Percentiles rank a stretch among this genome's conserved stretches.
Conservation (phyloP, 2,113 vertebrate species). For the Heloderma charlesbogerti region DNA sequence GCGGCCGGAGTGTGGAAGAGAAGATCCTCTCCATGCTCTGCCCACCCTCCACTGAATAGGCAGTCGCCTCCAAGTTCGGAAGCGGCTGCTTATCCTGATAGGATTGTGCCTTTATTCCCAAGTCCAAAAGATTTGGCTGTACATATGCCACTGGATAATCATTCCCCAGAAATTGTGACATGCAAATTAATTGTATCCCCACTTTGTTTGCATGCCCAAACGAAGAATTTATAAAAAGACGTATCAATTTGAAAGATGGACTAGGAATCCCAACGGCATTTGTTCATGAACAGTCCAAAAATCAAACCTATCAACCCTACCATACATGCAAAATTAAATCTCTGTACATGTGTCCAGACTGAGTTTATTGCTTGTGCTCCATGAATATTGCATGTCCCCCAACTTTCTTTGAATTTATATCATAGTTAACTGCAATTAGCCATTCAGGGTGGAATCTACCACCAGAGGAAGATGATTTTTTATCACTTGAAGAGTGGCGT, state of each 20-base stretch:
- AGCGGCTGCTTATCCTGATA: too few relatives aligned
- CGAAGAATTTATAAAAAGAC: neutral
- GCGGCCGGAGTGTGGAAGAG: too few relatives aligned
- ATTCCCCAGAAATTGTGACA: neutral
- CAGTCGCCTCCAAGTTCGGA: too few relatives aligned
- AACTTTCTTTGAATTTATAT: neutral
- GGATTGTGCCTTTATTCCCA: neutral
- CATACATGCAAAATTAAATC: neutral
- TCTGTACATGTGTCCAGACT: neutral
- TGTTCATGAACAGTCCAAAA: neutral
- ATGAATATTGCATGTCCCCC: neutral
- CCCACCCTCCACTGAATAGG: too few relatives aligned
- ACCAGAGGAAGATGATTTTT: too few relatives aligned
- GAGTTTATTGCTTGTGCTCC: neutral
- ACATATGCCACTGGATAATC: neutral
- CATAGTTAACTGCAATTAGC: neutral
- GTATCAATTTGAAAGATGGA: neutral
- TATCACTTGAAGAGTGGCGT: too few relatives aligned
- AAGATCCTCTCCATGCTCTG: too few relatives aligned
- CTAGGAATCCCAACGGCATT: neutral
- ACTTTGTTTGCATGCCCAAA: neutral
- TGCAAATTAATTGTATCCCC: neutral
- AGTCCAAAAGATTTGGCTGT: neutral
- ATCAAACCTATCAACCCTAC: neutral
- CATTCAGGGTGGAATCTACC: too few relatives aligned